Evolutionary conservation across 1,140 invertebrate species (phyloP).

Genomic region (Ridgeia piscesae): DNA sequence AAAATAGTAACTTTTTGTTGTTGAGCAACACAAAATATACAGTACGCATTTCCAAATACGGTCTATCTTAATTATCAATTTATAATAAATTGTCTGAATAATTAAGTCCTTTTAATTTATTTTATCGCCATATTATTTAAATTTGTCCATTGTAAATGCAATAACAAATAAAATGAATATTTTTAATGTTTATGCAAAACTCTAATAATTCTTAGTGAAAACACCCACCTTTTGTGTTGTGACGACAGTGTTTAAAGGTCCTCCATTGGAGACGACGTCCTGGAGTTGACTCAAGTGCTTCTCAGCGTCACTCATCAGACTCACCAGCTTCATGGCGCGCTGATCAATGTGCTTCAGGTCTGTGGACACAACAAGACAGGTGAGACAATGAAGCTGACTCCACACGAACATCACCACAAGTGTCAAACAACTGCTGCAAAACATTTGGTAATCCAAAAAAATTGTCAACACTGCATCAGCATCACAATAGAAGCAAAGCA

Average conservation of each 20-base stretch:
- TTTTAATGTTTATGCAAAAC: neutral
- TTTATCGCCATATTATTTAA: neutral
- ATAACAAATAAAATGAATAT: neutral
- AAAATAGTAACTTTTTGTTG: neutral
- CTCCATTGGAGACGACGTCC: constrained; percentile 16
- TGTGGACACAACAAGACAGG: constrained; percentile 29
- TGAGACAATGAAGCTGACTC: neutral
- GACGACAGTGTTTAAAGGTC: neutral
- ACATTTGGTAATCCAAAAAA: neutral
- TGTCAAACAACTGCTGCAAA: neutral
- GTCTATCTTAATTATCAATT: neutral
- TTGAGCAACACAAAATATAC: neutral
- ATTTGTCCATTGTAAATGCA: neutral
- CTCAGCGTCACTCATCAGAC: constrained; percentile 78
- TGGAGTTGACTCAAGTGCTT: constrained; percentile 37
- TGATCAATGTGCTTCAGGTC: constrained; percentile 46
- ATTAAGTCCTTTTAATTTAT: neutral
- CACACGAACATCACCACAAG: neutral
- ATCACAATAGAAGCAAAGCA: neutral
- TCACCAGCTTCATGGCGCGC: constrained; percentile 62
- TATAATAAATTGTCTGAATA: neutral
- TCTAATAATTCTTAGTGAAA: neutral
- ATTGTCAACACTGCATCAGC: neutral
- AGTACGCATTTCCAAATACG: neutral
- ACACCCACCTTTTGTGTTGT: neutral